Conservation (phyloP, 2,888 invertebrate species). For the Erebia epiphron region DNA sequence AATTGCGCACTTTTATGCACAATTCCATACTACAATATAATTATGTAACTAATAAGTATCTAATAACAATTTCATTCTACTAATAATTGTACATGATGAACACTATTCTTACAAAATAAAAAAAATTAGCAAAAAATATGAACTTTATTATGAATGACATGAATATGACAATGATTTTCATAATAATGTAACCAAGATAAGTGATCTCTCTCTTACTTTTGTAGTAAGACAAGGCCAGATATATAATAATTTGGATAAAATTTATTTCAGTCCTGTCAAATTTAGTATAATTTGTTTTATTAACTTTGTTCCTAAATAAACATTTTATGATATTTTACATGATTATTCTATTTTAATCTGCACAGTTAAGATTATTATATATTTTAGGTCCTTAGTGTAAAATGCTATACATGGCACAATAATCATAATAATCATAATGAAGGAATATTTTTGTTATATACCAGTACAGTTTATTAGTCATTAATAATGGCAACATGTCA, state of each 20-base stretch:
- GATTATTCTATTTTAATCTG: background rate
- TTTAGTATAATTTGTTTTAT: background rate
- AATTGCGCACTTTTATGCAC: background rate
- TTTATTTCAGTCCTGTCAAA: too few relatives aligned
- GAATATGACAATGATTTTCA: background rate
- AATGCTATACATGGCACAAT: constrained; percentile 32
- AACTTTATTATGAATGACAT: background rate
- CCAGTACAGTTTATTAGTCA: background rate
- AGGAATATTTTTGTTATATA: background rate
- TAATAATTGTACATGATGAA: background rate
- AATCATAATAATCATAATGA: constrained; percentile 18
- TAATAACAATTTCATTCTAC: constrained; percentile 8
- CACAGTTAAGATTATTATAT: background rate
- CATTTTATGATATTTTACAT: constrained; percentile 12
- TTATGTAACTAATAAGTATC: background rate
- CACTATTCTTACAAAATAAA: background rate
- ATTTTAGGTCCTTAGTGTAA: constrained; percentile 8
- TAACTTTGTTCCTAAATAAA: background rate
- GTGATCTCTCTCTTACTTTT: background rate
- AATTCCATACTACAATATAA: background rate
- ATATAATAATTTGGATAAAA: background rate
- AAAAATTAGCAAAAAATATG: background rate
- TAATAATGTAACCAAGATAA: background rate
- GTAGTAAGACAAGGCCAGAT: background rate
- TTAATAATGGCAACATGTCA: background rate